A percentile compares a stretch with the other conserved stretches of the same genome.
Conservation (phyloP, 2,113 vertebrate genomes). For the Noturus placidus region DNA sequence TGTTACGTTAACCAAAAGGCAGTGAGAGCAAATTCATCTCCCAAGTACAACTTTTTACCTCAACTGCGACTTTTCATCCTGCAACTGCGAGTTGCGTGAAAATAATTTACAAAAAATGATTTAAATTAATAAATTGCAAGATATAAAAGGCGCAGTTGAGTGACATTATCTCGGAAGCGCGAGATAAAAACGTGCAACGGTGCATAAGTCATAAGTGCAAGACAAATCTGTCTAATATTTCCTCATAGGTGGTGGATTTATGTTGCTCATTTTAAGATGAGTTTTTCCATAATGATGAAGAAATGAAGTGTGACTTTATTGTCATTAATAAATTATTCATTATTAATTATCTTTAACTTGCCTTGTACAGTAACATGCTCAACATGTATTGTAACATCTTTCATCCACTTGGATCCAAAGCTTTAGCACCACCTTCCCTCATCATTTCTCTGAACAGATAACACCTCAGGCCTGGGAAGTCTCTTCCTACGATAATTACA, state of each 20-base stretch:
- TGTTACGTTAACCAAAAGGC: neutral
- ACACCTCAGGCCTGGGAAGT: conserved; percentile 8
- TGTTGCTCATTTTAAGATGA: neutral
- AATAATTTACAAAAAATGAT: neutral
- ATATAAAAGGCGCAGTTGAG: neutral
- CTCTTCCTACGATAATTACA: neutral
- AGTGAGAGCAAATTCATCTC: too few species aligned
- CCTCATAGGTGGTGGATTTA: neutral
- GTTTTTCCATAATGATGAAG: neutral
- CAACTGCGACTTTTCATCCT: neutral
- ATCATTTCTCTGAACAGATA: neutral
- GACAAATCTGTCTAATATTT: neutral
- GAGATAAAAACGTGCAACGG: neutral
- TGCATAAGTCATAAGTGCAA: neutral
- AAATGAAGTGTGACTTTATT: neutral
- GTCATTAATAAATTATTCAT: neutral
- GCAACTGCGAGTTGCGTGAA: neutral
- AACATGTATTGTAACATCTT: neutral
- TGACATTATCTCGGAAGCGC: neutral
- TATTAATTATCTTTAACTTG: neutral
- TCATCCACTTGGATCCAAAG: neutral
- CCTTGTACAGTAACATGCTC: neutral
- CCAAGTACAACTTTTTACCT: too few species aligned
- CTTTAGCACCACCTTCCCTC: neutral
- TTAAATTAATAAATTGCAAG: neutral